Evolutionary conservation across 1,140 invertebrate genomes (phyloP), one percentile per base, ranked within the genome.

Genomic region (Diachasma alloeum): DNA sequence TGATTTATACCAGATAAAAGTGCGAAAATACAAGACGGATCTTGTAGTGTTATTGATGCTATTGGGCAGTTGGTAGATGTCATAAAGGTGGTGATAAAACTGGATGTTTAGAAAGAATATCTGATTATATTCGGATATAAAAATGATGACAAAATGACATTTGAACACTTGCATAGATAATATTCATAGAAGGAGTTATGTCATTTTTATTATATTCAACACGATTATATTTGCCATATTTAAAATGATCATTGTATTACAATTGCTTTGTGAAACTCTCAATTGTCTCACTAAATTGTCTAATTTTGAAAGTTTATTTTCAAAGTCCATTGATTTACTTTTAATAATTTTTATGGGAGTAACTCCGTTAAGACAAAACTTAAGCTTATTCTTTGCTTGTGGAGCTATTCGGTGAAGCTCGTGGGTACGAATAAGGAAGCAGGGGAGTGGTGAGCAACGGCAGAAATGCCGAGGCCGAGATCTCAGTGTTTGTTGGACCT

Each of bases 391-490:
- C 3, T n/a, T n/a, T n/a, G n/a, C n/a, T n/a, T n/a, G 46, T 13
- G 11, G 53, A 59, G 4, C 11, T 59, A 1, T 59, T 26, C 9
- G 19, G 22, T 22, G 53, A 59, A 59, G 53, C 53, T 59, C 53
- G 10, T 26, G 44, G 22, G 5, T 59, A 59, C 22, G 53, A 5
- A 59, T 59, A 59, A 59, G n/a, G 69, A 53, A 56, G 69, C 68
- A 31, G 24, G 37, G 9, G 39, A 67, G 15, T 19, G 53, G 74
- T 70, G 31, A 75, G 63, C 74, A 53, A 63, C 71, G 74, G 81
- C 73, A 84, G 82, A 85, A 86, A 86, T 85, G 83, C 82, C 81
- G 81, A 81, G 82, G 82, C 81, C 79, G 78, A 17, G 26, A 67
- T 36, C 42, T 71, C 75, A 71, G 78, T 67, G 78, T 77, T 44